Evolutionary conservation across 2,888 invertebrate genomes (phyloP).

Genomic region (Caenorhabditis parvicauda): DNA sequence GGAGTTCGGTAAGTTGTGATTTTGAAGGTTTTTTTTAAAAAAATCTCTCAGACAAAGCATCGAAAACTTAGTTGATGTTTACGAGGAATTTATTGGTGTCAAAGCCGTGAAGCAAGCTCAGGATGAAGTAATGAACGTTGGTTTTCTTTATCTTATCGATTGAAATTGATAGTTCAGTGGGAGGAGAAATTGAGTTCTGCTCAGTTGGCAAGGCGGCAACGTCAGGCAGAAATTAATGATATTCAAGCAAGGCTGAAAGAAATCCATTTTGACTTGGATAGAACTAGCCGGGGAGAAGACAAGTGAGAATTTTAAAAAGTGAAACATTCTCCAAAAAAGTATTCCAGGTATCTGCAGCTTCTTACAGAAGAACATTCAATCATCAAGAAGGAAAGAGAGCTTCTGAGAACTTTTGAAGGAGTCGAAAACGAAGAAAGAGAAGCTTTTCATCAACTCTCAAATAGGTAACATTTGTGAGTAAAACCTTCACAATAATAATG

Average conservation of each 20-base stretch:
- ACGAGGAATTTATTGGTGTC: constrained; percentile 70
- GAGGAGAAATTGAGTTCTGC: constrained; percentile 72
- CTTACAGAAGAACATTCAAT: constrained; percentile 74
- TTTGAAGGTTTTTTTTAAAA: background rate
- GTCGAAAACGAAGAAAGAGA: constrained; percentile 77
- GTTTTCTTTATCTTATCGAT: background rate
- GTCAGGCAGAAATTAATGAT: constrained; percentile 70
- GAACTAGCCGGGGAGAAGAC: constrained; percentile 77
- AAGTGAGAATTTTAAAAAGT: constrained; percentile 59
- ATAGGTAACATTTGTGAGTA: constrained; percentile 26
- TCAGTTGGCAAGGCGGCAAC: constrained; percentile 72
- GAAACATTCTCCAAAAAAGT: constrained; percentile 54
- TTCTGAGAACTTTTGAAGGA: constrained; percentile 70
- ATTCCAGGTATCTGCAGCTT: constrained; percentile 70
- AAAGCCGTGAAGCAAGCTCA: constrained; percentile 78
- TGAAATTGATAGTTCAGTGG: constrained; percentile 54
- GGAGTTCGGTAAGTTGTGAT: too few relatives aligned
- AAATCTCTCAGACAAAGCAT: constrained; percentile 16
- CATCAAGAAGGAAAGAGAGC: constrained; percentile 66
- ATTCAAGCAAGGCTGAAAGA: constrained; percentile 73
- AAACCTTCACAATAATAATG: background rate
- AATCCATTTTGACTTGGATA: constrained; percentile 76
- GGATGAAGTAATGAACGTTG: constrained; percentile 70
- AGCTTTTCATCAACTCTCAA: constrained; percentile 57
- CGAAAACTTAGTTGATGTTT: constrained; percentile 30